Percentiles rank a stretch among this genome's conserved stretches.
Evolutionary conservation across 2,113 vertebrate species (phyloP).

Genomic region (Pseudopodoces humilis): DNA sequence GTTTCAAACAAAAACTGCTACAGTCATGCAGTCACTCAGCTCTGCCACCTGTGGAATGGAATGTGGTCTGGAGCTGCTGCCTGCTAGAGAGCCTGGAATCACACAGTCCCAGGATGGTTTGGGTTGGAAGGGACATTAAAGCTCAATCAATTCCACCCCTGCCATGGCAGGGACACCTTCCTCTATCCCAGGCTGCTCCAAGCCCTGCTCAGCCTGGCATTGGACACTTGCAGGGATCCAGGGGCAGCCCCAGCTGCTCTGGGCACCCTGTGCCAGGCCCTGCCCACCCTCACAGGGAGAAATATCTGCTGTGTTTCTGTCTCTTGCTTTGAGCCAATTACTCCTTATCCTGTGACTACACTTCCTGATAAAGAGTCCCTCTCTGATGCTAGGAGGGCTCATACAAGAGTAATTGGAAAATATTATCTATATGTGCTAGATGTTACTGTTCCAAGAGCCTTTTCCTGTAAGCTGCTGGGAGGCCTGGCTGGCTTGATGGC

Average conservation of each 20-base stretch:
- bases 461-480: background rate
- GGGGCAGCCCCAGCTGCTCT: background rate
- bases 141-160: background rate
- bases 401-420: background rate
- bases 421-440: background rate
- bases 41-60: background rate
- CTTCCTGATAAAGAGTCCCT: background rate
- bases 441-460: background rate
- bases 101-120: background rate
- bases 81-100: background rate
- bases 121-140: background rate
- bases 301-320: background rate
- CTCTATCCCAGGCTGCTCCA: background rate
- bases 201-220: fast-evolving
- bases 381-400: background rate
- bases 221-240: background rate
- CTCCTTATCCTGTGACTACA: background rate
- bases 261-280: background rate
- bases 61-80: background rate
- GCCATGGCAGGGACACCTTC: background rate
- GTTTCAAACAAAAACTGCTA: background rate
- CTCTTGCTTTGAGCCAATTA: background rate
- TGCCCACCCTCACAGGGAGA: background rate
- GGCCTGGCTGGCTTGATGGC: background rate
- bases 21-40: background rate